Evolutionary conservation across 2,113 vertebrate species (phyloP).

Genomic region (Syrrhaptes paradoxus): DNA sequence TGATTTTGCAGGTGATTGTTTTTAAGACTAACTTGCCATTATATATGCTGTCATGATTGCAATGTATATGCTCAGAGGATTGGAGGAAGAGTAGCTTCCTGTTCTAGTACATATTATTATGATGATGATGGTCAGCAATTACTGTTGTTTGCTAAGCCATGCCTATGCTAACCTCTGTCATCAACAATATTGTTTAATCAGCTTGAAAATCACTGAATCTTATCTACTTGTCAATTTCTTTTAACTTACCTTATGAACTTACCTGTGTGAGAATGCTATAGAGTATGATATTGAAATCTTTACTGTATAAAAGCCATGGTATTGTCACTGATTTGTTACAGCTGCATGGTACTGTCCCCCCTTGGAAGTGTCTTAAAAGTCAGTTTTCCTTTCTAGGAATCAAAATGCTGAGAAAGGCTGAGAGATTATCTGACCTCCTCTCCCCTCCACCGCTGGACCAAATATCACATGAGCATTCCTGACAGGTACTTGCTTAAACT

Average conservation of each 20-base stretch:
- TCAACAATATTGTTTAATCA: slow-evolving; percentile 40
- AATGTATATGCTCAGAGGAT: not conserved
- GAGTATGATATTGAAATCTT: not conserved
- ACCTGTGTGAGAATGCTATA: not conserved
- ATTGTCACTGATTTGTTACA: not conserved
- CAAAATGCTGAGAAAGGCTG: not conserved
- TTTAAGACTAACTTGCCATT: slow-evolving; percentile 40
- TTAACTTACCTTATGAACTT: not conserved
- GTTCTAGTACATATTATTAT: slow-evolving; percentile 21
- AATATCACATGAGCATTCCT: not conserved
- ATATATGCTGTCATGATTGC: slow-evolving; percentile 42
- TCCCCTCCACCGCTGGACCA: not conserved
- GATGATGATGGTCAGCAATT: slow-evolving; percentile 1
- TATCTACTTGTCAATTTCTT: not conserved
- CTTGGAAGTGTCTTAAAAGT: not conserved
- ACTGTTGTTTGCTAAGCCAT: slow-evolving; percentile 13
- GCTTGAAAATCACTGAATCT: not conserved
- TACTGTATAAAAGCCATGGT: not conserved
- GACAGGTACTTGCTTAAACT: not conserved
- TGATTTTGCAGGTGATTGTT: slow-evolving; percentile 41
- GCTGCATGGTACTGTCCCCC: not conserved
- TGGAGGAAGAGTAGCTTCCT: slow-evolving; percentile 55
- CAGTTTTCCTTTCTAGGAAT: not conserved
- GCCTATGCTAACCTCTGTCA: not conserved
- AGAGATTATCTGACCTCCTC: not conserved